phyloP scores from a whole-genome alignment of 2,113 vertebrate genomes.

The Coreoperca whiteheadi region DNA sequence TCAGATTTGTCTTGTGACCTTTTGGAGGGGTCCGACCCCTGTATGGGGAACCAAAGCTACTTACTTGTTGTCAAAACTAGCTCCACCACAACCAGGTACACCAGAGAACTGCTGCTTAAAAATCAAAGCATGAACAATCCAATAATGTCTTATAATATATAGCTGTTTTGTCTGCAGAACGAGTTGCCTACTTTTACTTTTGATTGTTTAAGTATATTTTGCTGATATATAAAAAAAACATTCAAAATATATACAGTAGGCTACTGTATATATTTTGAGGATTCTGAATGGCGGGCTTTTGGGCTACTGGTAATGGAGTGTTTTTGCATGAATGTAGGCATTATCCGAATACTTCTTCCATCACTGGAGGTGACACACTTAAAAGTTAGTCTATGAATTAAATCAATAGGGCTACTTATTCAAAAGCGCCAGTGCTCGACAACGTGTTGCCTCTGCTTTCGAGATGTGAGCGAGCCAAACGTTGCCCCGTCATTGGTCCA shows the following conservation, averaged over 20 bases:
- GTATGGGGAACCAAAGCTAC: not conserved
- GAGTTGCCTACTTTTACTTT: not conserved
- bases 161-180: not conserved
- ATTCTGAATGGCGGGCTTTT: not conserved
- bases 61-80: not conserved
- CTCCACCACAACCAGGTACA: not conserved
- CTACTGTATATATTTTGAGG: no score
- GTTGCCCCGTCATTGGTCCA: slow-evolving; percentile 37
- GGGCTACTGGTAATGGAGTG: not conserved
- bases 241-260: no score
- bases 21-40: not conserved
- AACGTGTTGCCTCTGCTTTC: slow-evolving; percentile 30
- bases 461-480: not conserved
- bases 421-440: not conserved
- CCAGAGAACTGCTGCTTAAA: not conserved
- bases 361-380: no score
- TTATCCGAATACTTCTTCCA: not conserved
- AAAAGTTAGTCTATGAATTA: not conserved
- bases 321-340: not conserved
- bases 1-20: not conserved
- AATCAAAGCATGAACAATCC: not conserved
- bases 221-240: no score
- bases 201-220: not conserved
- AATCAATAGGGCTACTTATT: not conserved
- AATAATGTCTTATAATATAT: not conserved